Evolutionary conservation across 1,140 invertebrate species (phyloP), one percentile per base, ranked within the genome.

Genomic region (Zophobas morio): DNA sequence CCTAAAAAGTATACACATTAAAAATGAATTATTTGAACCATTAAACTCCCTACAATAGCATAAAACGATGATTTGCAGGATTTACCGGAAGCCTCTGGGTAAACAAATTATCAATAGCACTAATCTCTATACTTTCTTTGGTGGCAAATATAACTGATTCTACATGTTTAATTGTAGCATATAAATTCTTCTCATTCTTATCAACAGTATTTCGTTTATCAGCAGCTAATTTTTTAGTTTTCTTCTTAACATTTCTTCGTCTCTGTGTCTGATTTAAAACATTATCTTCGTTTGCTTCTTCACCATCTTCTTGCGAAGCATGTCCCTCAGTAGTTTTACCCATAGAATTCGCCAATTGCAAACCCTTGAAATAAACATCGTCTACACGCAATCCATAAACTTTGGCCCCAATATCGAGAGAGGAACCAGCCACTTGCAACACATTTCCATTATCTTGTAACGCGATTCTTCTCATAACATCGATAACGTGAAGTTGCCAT

Each of bases 381-480:
- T 96, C 95, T 0, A 96, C 94, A 77, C 95, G 87, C 74, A 92
- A 92, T 3, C 93, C 92, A 86, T 96, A 96, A 72, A 96, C 95
- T 84, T 94, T 94, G 8, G 93, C 90, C 78, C 94, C 94, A 0
- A 95, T 94, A 88, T 96, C 94, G 36, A 96, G 85, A 0, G 95
- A 93, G 32, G 91, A 93, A 76, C 93, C 93, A 1, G 93, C 94
- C 34, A 94, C 90, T 89, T 95, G 89, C 32, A 92, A 90, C 85
- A 94, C 93, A 57, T 92, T 91, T 70, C 91, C 90, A 53, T 91
- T 89, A 51, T 74, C 46, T 74, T 77, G 79, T 20, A 57, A 74
- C 1, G 78, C 73, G 5, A 82, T 74, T 33, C 92, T 90, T 2
- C 91, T 88, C 90, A 96, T 93, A 81, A 93, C 94, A 83, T 96